Evolutionary conservation across 2,113 vertebrate genomes (phyloP), one percentile per base, ranked within the genome.

Genomic region (Anguilla japonica): DNA sequence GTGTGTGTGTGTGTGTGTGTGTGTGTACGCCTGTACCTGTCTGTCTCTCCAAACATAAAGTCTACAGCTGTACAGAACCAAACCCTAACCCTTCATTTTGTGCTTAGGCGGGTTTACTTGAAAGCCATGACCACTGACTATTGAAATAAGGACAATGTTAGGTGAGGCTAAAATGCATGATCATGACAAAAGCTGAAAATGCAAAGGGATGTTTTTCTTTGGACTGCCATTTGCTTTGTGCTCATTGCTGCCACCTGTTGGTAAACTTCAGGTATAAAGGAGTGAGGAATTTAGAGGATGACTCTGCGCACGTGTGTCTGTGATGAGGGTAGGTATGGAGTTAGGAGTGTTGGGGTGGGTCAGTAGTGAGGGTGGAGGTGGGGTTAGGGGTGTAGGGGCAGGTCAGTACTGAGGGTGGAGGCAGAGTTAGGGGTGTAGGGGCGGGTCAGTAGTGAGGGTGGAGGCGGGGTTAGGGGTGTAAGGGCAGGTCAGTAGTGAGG

Each of bases 201-300:
- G 50, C 13, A 53, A 53, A 13, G 50, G 50, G 0, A 53, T 34
- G 34, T 34, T 34, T 34, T 34, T 34, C 34, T 34, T 34, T 34
- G 34, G 34, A 34, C 34, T 34, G 34, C 34, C 34, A 34, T 34
- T 34, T 67, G 60, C 22, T 1, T 67, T 67, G 11, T 75, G 26
- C 71, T 75, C 71, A 13, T 7, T 75, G n/a, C 71, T 75, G 71
- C 71, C n/a, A 75, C 71, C 71, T 75, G 71, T n/a, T 75, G 71
- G 71, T 34, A 11, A 75, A 13, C n/a, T 75, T 1, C 26, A 13
- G n/a, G 0, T 7, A 34, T 75, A 34, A 22, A 34, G 71, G 71
- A 13, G n/a, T 75, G n/a, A 75, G 29, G n/a, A 34, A n/a, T 2
- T 75, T 13, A 34, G 71, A 13, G 26, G 2, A 3, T 29, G 67